Percentiles rank a stretch among this genome's conserved stretches.
These are phyloP conservation scores for Chaetogeoica ovagalla DNA, from an alignment of 2,888 invertebrate genomes.

Conservation along the genomic window DNA sequence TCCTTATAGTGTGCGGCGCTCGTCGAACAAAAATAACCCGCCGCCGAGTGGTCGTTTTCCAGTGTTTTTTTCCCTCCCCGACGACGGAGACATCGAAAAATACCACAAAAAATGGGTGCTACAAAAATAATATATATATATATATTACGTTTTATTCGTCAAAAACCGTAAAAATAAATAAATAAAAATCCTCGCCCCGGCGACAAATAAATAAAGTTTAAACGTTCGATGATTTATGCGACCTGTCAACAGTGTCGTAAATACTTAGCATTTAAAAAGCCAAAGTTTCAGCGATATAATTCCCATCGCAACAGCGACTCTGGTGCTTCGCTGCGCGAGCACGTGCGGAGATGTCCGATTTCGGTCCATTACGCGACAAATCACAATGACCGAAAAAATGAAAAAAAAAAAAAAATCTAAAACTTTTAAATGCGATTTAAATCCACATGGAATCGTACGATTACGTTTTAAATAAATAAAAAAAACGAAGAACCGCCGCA, in stretches of 20 bases:
- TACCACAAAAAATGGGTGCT: background rate
- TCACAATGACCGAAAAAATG: background rate
- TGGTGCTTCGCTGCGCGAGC: background rate
- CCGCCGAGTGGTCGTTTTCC: background rate
- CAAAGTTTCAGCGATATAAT: conserved; percentile 23
- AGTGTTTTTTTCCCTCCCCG: conserved; percentile 8
- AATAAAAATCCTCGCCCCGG: background rate
- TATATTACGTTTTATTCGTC: background rate
- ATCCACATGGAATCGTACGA: background rate
- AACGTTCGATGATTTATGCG: conserved; percentile 24
- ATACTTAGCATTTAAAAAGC: conserved; percentile 21
- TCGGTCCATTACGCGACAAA: conserved; percentile 23
- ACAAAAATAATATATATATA: background rate
- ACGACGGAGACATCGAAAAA: conserved; percentile 6
- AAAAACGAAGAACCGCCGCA: background rate
- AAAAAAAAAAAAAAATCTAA: conserved; percentile 5
- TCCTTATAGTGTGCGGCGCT: background rate
- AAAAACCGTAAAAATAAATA: conserved; percentile 6
- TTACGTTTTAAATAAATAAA: conserved; percentile 16
- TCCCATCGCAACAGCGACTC: background rate
- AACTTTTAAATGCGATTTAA: conserved; percentile 1
- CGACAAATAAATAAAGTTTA: conserved; percentile 9
- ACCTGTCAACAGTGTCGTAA: conserved; percentile 16
- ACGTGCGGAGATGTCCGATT: background rate
- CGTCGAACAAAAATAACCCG: background rate